Evolutionary conservation across 37 sponge, comb jelly and placozoan genomes (phyloP).

Genomic region (Eunapius fragilis): DNA sequence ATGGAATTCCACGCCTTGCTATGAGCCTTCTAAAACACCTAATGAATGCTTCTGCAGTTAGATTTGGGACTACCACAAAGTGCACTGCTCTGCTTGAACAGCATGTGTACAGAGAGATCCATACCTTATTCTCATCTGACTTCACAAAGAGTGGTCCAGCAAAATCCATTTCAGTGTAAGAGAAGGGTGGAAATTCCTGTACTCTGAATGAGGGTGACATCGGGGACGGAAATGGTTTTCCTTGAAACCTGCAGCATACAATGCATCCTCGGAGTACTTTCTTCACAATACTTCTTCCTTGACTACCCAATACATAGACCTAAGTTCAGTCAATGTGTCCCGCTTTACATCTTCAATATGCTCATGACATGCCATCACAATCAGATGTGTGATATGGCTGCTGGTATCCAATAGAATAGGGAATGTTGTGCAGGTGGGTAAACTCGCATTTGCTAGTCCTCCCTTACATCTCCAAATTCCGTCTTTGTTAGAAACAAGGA

Average conservation of each 20-base stretch:
- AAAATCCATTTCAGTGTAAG: neutral
- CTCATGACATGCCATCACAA: conserved; percentile 13
- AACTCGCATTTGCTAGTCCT: conserved; percentile 13
- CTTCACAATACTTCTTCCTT: neutral
- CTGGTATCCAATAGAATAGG: conserved; percentile 25
- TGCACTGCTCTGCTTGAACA: conserved; percentile 13
- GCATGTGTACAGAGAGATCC: conserved; percentile 11
- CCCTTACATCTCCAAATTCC: conserved; percentile 30
- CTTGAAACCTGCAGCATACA: conserved; percentile 7
- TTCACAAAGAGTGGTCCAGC: conserved; percentile 21
- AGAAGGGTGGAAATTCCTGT: conserved; percentile 4
- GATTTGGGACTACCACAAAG: neutral
- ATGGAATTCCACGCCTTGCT: conserved; percentile 6
- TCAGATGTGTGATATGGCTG: conserved; percentile 23
- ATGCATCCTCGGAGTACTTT: conserved; percentile 2
- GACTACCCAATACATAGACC: neutral
- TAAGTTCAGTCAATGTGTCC: too few species aligned
- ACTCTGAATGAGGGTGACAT: conserved; percentile 1
- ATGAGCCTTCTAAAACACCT: conserved; percentile 4
- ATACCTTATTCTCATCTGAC: neutral
- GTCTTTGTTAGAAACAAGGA: conserved; percentile 4
- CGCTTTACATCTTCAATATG: conserved; percentile 4
- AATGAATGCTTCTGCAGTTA: conserved; percentile 7
- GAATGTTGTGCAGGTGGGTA: neutral
- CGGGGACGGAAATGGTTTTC: conserved; percentile 1